Evolutionary conservation across 2,113 vertebrate species (phyloP), one percentile per base, ranked within the genome.

Genomic region (Megalops atlanticus): DNA sequence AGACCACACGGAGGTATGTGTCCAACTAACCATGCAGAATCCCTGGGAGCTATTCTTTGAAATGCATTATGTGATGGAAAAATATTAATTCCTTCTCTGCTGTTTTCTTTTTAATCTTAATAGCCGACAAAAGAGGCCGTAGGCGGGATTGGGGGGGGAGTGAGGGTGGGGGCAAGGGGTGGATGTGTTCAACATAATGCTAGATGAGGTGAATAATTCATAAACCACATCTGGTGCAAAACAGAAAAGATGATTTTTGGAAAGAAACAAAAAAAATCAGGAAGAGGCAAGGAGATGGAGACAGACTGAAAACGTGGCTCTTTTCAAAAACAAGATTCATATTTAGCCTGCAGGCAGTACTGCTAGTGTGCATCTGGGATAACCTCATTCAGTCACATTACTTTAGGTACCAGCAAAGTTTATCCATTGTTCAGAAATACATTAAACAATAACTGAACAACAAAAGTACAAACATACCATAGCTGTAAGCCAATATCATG

Each of bases 301-400:
- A 3, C 86, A 82, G 86, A 87, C 15, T 84, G 83, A 85, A 88
- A 89, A 83, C 83, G 64, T 75, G 81, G 80, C 75, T 79, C 54
- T 84, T 89, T 80, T 73, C 79, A 84, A 78, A 82, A 41, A 81
- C 54, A 73, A 80, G 87, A 91, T 89, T 89, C 89, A 89, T n/a
- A 52, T 86, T 81, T 77, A 0, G 85, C 90, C 86, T 27, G 83
- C 78, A 81, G 90, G 89, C 85, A 88, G 85, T 81, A 68, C 27
- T 41, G 84, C 82, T 78, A 41, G 69, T 80, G 74, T 76, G 76
- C 78, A 87, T 85, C 79, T 85, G 88, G 11, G 47, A 84, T 88
- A 92, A 92, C 92, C 91, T 70, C 90, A 91, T 92, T 92, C 90
- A 88, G 86, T 93, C 91, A 91, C 86, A 87, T 89, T 86, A 80